Conservation (phyloP, 2,113 vertebrate genomes). For the Leucopsar rothschildi region DNA sequence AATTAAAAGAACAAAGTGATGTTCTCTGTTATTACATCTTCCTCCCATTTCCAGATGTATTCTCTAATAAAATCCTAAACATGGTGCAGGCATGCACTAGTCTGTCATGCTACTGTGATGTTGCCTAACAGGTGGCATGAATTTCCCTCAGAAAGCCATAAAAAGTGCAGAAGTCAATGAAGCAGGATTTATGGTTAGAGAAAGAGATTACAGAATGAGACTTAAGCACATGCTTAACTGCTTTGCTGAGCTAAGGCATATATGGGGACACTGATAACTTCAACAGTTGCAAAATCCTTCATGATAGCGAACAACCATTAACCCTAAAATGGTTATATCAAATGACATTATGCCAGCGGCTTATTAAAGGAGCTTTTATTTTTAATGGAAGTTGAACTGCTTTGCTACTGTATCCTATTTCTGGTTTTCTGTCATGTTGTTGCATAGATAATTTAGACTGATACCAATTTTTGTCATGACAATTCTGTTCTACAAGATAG, state of each 20-base stretch:
- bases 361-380: conserved; percentile 61
- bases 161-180: conserved; percentile 69
- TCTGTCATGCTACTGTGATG: conserved; percentile 16
- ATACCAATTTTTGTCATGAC: background rate
- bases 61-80: background rate
- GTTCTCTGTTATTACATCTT: background rate
- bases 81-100: background rate
- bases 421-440: background rate
- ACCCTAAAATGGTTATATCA: conserved; percentile 69
- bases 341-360: conserved; percentile 48
- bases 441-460: conserved; percentile 22
- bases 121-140: conserved; percentile 57
- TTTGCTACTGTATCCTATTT: conserved; percentile 17
- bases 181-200: conserved; percentile 35
- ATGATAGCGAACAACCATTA: conserved; percentile 73
- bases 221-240: conserved; percentile 53
- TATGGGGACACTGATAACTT: conserved; percentile 39
- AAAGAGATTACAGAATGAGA: conserved; percentile 38
- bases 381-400: conserved; percentile 48
- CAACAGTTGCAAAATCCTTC: conserved; percentile 59
- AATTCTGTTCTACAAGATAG: background rate
- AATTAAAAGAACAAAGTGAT: background rate
- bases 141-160: conserved; percentile 54
- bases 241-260: conserved; percentile 52
- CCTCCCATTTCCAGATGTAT: background rate